phyloP scores from a whole-genome alignment of 2,888 invertebrate genomes.

The Dyspetes luteomarginatus region DNA sequence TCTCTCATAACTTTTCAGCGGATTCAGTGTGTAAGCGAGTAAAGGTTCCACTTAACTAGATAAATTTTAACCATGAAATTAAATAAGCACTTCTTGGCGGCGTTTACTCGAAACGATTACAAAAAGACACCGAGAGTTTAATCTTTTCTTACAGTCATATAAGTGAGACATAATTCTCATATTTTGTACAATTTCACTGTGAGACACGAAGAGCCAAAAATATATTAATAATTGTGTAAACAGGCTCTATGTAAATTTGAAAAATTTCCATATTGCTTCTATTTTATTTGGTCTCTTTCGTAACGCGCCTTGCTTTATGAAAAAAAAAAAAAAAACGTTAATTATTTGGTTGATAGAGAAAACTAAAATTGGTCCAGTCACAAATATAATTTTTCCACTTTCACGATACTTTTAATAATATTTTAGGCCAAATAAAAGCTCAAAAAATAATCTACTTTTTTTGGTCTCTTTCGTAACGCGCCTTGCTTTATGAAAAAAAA shows the following conservation, averaged over 20 bases:
- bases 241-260: no score
- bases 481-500: no score
- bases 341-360: no score
- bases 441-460: no score
- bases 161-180: not conserved
- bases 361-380: no score
- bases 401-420: no score
- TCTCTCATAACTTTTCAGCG: conserved; percentile 44
- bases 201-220: not conserved
- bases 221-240: not conserved
- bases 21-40: conserved; percentile 46
- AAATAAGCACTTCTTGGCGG: conserved; percentile 43
- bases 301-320: no score
- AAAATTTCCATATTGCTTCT: not conserved
- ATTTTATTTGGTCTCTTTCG: not conserved
- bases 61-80: conserved; percentile 60
- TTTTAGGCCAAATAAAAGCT: no score
- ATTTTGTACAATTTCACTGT: not conserved
- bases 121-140: not conserved
- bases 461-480: no score
- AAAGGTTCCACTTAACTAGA: conserved; percentile 64
- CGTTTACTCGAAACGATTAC: not conserved
- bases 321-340: not conserved
- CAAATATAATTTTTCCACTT: no score
- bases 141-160: not conserved